These are phyloP conservation scores for Xenops minutus DNA, from an alignment of 2,797 vertebrate species.

Conservation along the genomic window DNA sequence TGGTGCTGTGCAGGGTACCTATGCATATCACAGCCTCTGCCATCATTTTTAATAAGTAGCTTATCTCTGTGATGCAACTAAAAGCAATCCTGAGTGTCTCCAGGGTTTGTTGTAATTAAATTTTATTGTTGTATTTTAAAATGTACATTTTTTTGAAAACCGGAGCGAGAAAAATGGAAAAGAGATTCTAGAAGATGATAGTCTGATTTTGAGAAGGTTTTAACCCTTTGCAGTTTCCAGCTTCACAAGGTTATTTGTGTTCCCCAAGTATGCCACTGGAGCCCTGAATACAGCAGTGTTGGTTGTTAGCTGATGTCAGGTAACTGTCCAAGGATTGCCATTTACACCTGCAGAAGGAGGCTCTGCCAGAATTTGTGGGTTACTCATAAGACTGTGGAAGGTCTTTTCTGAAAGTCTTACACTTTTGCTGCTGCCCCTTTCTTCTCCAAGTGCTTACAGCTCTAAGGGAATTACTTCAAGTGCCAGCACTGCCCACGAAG, in stretches of 20 bases:
- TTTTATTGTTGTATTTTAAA: conserved; percentile 59
- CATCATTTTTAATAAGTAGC: conserved; percentile 51
- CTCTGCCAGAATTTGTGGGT: not conserved
- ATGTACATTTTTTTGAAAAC: conserved; percentile 31
- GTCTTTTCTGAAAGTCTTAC: not conserved
- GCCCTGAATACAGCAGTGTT: not conserved
- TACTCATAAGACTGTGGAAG: not conserved
- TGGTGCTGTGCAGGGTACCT: not conserved
- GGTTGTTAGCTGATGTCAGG: not conserved
- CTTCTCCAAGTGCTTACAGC: not conserved
- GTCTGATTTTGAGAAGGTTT: conserved; percentile 1
- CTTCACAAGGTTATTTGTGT: not conserved
- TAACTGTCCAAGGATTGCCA: not conserved
- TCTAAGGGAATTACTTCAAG: not conserved
- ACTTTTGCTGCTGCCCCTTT: not conserved
- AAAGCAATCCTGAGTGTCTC: conserved; percentile 45
- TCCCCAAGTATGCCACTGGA: not conserved
- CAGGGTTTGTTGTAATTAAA: conserved; percentile 56
- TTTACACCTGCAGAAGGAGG: not conserved
- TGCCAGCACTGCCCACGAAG: not conserved
- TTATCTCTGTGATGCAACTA: conserved; percentile 54
- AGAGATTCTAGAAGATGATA: not conserved
- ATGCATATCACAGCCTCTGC: conserved; percentile 21
- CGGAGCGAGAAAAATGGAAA: not conserved
- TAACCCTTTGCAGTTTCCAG: conserved; percentile 23